phyloP scores from a whole-genome alignment of 2,113 vertebrate genomes.

The Collichthys lucidus region DNA sequence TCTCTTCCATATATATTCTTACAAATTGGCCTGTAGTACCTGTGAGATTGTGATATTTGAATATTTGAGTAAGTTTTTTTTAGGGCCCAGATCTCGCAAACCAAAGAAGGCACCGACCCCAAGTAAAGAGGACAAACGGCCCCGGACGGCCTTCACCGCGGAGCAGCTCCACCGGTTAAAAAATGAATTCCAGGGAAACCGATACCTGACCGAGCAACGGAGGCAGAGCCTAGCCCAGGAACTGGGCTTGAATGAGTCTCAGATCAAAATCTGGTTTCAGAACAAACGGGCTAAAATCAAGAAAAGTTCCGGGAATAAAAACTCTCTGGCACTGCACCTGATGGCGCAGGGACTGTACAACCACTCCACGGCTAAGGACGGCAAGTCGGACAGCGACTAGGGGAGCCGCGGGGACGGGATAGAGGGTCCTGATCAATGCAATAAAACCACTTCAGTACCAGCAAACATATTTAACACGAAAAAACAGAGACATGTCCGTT shows the following conservation, averaged over 20 bases:
- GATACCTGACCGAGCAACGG: constrained; percentile 91
- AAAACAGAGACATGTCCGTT: constrained; percentile 77
- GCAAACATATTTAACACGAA: constrained; percentile 83
- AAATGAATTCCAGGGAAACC: constrained; percentile 90
- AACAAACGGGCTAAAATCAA: constrained; percentile 95
- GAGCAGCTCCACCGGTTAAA: constrained; percentile 92
- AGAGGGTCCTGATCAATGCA: constrained; percentile 81
- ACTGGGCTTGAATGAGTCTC: constrained; percentile 91
- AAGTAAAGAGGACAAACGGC: constrained; percentile 89
- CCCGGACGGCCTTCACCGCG: constrained; percentile 90
- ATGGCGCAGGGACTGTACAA: constrained; percentile 95
- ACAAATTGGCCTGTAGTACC: not conserved
- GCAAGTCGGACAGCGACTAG: constrained; percentile 93
- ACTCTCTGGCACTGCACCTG: constrained; percentile 88
- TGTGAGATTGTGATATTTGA: not conserved
- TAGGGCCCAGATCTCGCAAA: constrained; percentile 95
- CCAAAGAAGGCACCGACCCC: constrained; percentile 80
- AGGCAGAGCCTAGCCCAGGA: constrained; percentile 89
- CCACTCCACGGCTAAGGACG: constrained; percentile 88
- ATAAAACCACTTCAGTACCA: constrained; percentile 88
- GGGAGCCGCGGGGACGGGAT: too few species aligned
- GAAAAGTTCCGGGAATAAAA: constrained; percentile 88
- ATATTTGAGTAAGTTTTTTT: too few species aligned
- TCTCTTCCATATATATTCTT: not conserved
- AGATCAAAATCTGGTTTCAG: constrained; percentile 97